A percentile compares a stretch with the other conserved stretches of the same genome.
Conservation (phyloP, 2,797 vertebrate species). For the Coreius guichenoti region DNA sequence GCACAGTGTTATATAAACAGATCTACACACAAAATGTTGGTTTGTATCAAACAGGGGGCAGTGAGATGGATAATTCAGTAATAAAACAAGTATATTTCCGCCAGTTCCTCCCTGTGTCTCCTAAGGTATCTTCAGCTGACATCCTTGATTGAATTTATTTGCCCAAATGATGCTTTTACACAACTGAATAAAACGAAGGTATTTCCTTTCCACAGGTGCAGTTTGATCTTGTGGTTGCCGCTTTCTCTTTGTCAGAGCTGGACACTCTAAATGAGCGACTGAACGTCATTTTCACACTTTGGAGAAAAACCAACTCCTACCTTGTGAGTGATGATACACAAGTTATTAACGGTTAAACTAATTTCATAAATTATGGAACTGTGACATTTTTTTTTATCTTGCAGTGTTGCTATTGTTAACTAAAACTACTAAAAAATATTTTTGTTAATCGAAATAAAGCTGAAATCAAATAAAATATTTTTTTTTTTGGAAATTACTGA, state of each 20-base stretch:
- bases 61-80: constrained; percentile 69
- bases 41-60: constrained; percentile 74
- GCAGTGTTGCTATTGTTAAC: not conserved
- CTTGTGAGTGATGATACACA: constrained; percentile 73
- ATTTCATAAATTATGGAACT: not conserved
- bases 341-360: not conserved
- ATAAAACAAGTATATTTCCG: constrained; percentile 87
- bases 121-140: constrained; percentile 77
- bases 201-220: constrained; percentile 76
- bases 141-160: not conserved
- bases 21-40: not conserved
- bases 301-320: constrained; percentile 87
- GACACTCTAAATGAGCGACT: constrained; percentile 70
- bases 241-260: constrained; percentile 86
- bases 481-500: not conserved
- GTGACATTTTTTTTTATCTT: not conserved
- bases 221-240: constrained; percentile 83
- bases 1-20: not conserved
- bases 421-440: not conserved
- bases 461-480: not conserved
- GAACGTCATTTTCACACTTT: constrained; percentile 78
- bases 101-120: constrained; percentile 89
- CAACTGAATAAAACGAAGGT: not conserved
- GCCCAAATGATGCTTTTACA: not conserved
- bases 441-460: not conserved